Evolutionary conservation across 2,113 vertebrate genomes (phyloP), one percentile per base, ranked within the genome.

Genomic region (Prunella fulvescens): DNA sequence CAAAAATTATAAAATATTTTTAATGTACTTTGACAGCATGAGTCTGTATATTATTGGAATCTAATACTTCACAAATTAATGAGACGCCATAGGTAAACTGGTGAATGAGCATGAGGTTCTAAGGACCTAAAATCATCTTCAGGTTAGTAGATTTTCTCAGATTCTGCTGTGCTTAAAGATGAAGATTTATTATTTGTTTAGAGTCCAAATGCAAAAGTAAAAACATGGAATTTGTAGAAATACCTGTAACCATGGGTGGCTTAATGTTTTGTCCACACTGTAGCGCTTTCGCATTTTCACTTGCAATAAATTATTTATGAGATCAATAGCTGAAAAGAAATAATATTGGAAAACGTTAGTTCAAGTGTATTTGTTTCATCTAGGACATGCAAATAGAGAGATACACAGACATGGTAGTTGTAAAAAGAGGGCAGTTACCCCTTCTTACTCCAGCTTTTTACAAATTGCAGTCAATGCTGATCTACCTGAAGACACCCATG

Each of bases 231-330:
- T 83, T 85, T 39, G 5, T 25, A 95, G 51, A 79, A 97, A 97
- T 97, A 99, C 99, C 99, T 99, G 99, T 91, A 99, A 97, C 99
- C 99, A 99, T 1, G 99, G 99, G 81, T 99, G 99, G 97, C 99
- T 99, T 97, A 99, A 98, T 0, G 99, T 99, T 97, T 99, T 99
- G 97, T 99, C 99, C 83, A 99, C 99, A 20, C 99, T 99, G 97
- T 98, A 99, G 51, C 99, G 98, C 95, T 99, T 99, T 97, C 99
- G 99, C 99, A 99, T 99, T 99, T 99, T 99, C 72, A 99, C 99
- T 98, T 99, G 99, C 96, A 99, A 98, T 94, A 99, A 98, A 98
- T 99, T 99, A 98, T 99, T 99, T 96, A 99, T 99, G 96, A 99
- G 98, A 97, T 99, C 99, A 83, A 99, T 99, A 86, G 99, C 99